Conservation (phyloP, 2,797 vertebrate species). For the Furcifer pardalis region DNA sequence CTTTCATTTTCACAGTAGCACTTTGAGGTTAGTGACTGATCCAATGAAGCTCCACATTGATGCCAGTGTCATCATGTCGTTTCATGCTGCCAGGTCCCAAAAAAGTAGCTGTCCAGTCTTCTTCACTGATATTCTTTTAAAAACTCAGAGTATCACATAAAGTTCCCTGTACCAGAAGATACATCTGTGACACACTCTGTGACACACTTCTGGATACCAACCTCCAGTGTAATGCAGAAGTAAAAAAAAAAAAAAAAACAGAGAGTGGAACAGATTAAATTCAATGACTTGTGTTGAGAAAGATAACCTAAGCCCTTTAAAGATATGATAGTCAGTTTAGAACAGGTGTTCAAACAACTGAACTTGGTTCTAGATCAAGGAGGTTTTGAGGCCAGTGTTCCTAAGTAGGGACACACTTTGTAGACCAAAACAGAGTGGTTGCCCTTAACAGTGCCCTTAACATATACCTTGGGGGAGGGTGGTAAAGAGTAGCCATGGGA, state of each 20-base stretch:
- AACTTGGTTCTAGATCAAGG: not conserved
- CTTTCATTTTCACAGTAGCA: not conserved
- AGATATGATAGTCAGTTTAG: not conserved
- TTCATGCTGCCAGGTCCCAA: too few species aligned
- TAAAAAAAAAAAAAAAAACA: too few species aligned
- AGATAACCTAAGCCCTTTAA: not conserved
- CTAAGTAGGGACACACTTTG: not conserved
- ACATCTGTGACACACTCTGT: not conserved
- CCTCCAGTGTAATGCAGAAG: not conserved
- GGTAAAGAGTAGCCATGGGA: not conserved
- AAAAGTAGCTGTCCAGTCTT: not conserved
- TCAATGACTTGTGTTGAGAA: not conserved
- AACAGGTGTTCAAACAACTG: not conserved
- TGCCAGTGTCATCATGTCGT: not conserved
- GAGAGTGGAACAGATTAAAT: too few species aligned
- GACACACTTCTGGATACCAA: not conserved
- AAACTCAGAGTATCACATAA: not conserved
- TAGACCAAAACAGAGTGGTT: not conserved
- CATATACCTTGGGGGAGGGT: not conserved
- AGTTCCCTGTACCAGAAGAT: too few species aligned
- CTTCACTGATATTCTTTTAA: not conserved
- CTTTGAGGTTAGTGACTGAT: not conserved
- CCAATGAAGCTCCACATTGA: too few species aligned
- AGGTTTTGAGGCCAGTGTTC: not conserved
- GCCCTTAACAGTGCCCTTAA: too few species aligned